Base-by-base conservation (phyloP, 2,888 invertebrate species). In the Lasioglossum zephyrum region DNA sequence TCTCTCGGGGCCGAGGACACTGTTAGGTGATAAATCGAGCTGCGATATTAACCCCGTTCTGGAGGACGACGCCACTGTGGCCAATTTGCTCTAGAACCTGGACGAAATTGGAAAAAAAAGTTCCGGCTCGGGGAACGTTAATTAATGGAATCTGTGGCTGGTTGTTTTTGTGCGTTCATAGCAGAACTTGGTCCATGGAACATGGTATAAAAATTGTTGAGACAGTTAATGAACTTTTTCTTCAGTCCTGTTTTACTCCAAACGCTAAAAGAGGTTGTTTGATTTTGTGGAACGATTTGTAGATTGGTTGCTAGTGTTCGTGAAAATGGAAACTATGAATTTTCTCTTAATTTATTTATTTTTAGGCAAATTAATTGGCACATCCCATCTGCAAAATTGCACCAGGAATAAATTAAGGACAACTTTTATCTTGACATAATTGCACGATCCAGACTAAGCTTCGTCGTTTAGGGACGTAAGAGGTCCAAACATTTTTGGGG, bases 11-110 rank as follows among this genome's bases (percentile, higher is more conserved):
- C 36, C 26, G 70, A 16, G 22, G 39, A 39, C 69, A 11, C 36
- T 8, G 18, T 47, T n/a, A 8, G 47, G 77, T 63, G 76, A 83
- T 76, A 76, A 83, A 83, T 83, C 49, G 76, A 53, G 75, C 16
- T n/a, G 22, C 75, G 75, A 72, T 79, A 83, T 79, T 83, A 79
- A 83, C 60, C 69, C 70, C 49, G 57, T 79, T 82, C 74, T 22
- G 36, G 66, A 22, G 5, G 82, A 39, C 74, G 74, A 60, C 60
- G 60, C 60, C 60, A 16, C 13, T 60, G 60, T 26, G 53, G 53
- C 53, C 53, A 53, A 53, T 53, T 53, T 53, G 53, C 53, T 53
- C 53, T 9, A 9, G 53, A 53, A 53, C 53, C 3, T 53, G 53
- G 22, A n/a, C 22, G n/a, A n/a, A n/a, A 53, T 53, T 53, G 53